Evolutionary conservation across 2,113 vertebrate genomes (phyloP), one percentile per base, ranked within the genome.

Genomic region (Galemys pyrenaicus): DNA sequence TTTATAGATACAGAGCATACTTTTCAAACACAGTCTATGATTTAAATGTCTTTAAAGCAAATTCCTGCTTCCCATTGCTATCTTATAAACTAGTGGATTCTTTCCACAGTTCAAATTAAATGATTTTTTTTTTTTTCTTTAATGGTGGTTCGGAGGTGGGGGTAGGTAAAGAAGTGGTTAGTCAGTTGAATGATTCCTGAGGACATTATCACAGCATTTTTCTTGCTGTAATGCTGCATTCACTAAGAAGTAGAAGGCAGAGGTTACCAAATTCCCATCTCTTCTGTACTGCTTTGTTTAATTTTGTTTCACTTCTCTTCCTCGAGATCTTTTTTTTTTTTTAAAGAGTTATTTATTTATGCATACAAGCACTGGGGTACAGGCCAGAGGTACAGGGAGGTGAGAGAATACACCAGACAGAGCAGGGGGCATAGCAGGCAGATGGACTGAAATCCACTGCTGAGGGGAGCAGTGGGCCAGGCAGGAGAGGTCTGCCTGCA

Each of bases 21-120:
- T 91, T 93, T 95, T 71, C 56, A 94, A 75, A 77, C 79, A 51
- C 0, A 56, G 16, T 62, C 84, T 87, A 79, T 6, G 32, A 80
- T 44, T n/a, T 41, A 19, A 75, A 89, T 96, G 15, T 74, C 37
- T 93, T 93, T 81, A 82, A 92, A 92, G 44, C 10, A 81, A 95
- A 92, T 68, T 15, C 6, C 17, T 79, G 35, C 86, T 95, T 95
- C 22, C 39, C 67, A 4, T 62, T 87, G 35, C 87, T 87, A 54
- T 79, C n/a, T 94, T 49, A 62, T 86, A 87, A 91, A 68, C 20
- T 51, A 46, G 9, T 32, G 6, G 46, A 39, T 8, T 87, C 89
- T 92, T 89, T 89, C 35, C 51, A 41, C 44, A 92, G 28, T 65
- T 70, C 71, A 30, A 94, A 74, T 62, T 70, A 46, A 62, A 90